These are phyloP conservation scores for Epizoanthus illoricatus DNA, from an alignment of 92 coral and sea anemone species.

Conservation along the genomic window DNA sequence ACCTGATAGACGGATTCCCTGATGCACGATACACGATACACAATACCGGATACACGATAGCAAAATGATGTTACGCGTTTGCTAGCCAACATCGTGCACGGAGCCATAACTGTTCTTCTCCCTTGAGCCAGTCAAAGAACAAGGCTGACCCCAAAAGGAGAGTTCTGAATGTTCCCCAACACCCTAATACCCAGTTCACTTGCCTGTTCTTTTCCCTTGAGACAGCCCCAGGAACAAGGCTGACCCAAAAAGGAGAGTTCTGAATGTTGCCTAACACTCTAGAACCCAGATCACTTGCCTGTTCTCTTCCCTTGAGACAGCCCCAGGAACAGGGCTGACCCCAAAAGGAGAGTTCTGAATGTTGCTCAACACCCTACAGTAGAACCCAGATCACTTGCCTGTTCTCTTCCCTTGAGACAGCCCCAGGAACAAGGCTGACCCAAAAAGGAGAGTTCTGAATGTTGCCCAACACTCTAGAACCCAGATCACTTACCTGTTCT, in stretches of 20 bases:
- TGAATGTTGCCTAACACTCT: not conserved
- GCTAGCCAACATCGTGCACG: no score
- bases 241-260: not conserved
- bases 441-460: no score
- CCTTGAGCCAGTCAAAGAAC: no score
- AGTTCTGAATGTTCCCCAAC: not conserved
- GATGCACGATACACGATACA: no score
- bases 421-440: slow-evolving; percentile 18
- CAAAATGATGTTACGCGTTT: no score
- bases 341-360: not conserved
- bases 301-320: not conserved
- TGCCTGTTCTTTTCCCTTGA: not conserved
- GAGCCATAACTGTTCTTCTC: not conserved
- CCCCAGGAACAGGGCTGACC: slow-evolving; percentile 19
- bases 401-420: not conserved
- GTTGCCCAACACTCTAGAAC: not conserved
- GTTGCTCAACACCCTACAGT: not conserved
- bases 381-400: slow-evolving; percentile 5
- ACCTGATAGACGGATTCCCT: no score
- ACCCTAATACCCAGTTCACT: not conserved
- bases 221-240: not conserved
- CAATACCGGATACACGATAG: no score
- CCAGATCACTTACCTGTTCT: slow-evolving; percentile 22
- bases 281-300: not conserved
- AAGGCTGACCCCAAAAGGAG: slow-evolving; percentile 19